Evolutionary conservation across 2,797 vertebrate species (phyloP).

Genomic region (Anguilla megastoma): DNA sequence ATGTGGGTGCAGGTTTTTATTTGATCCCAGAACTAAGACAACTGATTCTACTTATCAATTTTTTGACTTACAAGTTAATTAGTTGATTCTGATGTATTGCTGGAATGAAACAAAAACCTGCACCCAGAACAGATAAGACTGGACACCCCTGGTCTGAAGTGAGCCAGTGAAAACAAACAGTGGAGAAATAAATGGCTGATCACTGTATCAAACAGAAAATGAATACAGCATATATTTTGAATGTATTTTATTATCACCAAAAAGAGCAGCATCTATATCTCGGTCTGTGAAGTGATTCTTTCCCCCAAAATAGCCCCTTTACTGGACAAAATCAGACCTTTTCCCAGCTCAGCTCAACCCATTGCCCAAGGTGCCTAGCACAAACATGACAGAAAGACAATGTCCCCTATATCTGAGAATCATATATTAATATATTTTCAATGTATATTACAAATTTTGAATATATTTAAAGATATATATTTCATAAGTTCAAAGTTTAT

Average conservation of each 20-base stretch:
- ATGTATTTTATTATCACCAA: constrained; percentile 19
- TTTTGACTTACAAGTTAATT: neutral
- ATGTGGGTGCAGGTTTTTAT: neutral
- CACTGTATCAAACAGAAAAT: neutral
- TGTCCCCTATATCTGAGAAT: constrained; percentile 45
- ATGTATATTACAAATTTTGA: constrained; percentile 41
- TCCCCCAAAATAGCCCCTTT: neutral
- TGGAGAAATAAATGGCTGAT: neutral
- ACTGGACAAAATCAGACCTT: neutral
- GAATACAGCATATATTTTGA: neutral
- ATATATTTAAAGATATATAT: constrained; percentile 51
- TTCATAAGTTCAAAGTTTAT: constrained; percentile 31
- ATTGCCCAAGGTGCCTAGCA: constrained; percentile 3
- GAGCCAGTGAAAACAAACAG: neutral
- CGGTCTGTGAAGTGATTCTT: neutral
- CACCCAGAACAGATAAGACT: neutral
- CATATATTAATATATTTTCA: constrained; percentile 39
- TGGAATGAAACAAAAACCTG: neutral
- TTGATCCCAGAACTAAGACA: neutral
- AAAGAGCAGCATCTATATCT: neutral
- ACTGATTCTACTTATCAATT: neutral
- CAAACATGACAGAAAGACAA: constrained; percentile 38
- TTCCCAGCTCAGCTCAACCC: neutral
- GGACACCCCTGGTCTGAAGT: neutral
- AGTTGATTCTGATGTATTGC: neutral